Evolutionary conservation across 1,140 invertebrate genomes (phyloP).

Genomic region (Drosophila bocqueti): DNA sequence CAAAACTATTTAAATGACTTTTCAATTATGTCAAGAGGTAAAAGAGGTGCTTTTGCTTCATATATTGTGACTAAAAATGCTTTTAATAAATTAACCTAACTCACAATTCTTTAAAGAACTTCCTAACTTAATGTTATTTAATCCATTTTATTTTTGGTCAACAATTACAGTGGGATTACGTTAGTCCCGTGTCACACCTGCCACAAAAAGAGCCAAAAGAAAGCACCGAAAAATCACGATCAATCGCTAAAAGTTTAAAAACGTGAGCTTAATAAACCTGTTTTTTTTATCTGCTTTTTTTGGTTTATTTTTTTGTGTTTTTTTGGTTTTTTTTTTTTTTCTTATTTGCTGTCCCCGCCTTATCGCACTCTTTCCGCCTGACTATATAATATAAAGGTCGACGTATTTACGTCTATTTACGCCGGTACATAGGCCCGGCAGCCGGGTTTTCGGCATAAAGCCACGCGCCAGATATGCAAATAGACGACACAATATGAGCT

Average conservation of each 20-base stretch:
- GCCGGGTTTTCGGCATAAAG: conserved; percentile 21
- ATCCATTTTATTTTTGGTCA: neutral
- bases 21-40: neutral
- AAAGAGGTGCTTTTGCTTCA: neutral
- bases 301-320: neutral
- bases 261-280: conserved; percentile 48
- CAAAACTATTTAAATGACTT: neutral
- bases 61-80: too few species aligned
- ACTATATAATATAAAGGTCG: conserved; percentile 37
- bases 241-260: conserved; percentile 41
- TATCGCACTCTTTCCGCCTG: conserved; percentile 7
- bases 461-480: conserved; percentile 73
- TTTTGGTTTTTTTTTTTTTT: neutral
- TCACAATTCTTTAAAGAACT: neutral
- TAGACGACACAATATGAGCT: conserved; percentile 46
- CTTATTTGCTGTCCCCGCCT: neutral
- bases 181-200: neutral
- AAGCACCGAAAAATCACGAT: conserved; percentile 19
- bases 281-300: conserved; percentile 1
- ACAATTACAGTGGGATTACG: neutral
- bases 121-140: neutral
- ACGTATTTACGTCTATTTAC: conserved; percentile 9
- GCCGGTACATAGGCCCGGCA: neutral
- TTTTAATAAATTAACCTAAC: neutral
- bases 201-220: neutral